Percentiles rank a stretch among this genome's conserved stretches.
phyloP scores from a whole-genome alignment of 2,797 vertebrate species.

The Mallotus villosus region DNA sequence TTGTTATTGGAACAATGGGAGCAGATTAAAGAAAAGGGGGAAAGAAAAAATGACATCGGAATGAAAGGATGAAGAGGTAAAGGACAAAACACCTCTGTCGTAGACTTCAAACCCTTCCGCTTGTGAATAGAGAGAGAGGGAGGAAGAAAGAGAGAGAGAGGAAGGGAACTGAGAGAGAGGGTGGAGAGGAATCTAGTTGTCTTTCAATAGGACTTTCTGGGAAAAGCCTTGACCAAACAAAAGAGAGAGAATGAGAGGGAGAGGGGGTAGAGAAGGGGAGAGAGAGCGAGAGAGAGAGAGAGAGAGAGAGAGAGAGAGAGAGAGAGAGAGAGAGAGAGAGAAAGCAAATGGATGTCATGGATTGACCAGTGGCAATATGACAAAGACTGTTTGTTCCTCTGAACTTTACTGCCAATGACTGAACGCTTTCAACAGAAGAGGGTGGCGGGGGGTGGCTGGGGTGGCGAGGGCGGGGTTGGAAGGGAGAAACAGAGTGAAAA shows the following conservation, averaged over 20 bases:
- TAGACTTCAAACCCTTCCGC: slow-evolving; percentile 57
- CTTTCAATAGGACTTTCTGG: slow-evolving; percentile 46
- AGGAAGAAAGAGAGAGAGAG: slow-evolving; percentile 1
- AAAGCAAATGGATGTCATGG: slow-evolving; percentile 54
- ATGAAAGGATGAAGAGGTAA: slow-evolving; percentile 43
- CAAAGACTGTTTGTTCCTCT: slow-evolving; percentile 65
- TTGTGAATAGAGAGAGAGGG: slow-evolving; percentile 37
- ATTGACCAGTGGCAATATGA: slow-evolving; percentile 49
- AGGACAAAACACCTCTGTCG: slow-evolving; percentile 54
- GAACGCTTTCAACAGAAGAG: slow-evolving; percentile 53
- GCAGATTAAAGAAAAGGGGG: slow-evolving; percentile 45
- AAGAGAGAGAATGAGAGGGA: slow-evolving; percentile 23
- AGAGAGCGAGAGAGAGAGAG: slow-evolving; percentile 11
- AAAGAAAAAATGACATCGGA: slow-evolving; percentile 32
- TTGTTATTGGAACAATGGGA: slow-evolving; percentile 53
- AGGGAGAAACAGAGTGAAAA: slow-evolving; percentile 11
- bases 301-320: no score
- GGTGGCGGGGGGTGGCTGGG: slow-evolving; percentile 26
- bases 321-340: neutral
- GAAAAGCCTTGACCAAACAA: slow-evolving; percentile 60
- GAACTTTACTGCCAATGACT: slow-evolving; percentile 60
- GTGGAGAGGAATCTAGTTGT: slow-evolving; percentile 32
- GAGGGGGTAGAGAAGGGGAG: neutral
- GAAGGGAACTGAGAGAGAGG: slow-evolving; percentile 12
- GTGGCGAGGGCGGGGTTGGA: slow-evolving; percentile 1